Percentiles rank a stretch among this genome's conserved stretches.
Evolutionary conservation across 2,113 vertebrate species (phyloP).

Genomic region (Ptychochromis oligacanthus): DNA sequence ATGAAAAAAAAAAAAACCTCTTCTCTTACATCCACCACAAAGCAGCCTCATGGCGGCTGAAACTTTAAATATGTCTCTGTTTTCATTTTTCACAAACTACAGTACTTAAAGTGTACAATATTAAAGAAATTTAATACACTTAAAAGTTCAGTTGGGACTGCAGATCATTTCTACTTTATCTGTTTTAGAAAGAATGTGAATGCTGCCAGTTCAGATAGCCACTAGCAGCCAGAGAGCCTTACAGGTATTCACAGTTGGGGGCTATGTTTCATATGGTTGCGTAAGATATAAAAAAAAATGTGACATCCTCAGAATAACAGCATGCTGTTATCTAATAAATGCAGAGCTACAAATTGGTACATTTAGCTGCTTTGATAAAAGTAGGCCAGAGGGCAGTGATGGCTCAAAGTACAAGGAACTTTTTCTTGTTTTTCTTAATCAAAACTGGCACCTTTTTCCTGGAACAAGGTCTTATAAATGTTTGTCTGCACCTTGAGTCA

Average conservation of each 20-base stretch:
- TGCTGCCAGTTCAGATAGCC: slow-evolving; percentile 29
- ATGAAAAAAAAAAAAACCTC: not conserved
- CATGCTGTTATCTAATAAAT: slow-evolving; percentile 63
- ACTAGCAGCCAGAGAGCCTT: slow-evolving; percentile 42
- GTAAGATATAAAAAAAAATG: slow-evolving; percentile 62
- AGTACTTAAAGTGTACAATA: slow-evolving; percentile 23
- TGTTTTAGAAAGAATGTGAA: not conserved
- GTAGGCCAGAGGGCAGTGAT: slow-evolving; percentile 42
- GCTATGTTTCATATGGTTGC: slow-evolving; percentile 60
- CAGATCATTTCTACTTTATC: slow-evolving; percentile 25
- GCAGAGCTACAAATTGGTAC: slow-evolving; percentile 62
- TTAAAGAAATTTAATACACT: slow-evolving; percentile 35
- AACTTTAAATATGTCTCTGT: slow-evolving; percentile 37
- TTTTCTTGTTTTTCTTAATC: slow-evolving; percentile 45
- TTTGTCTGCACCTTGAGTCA: slow-evolving; percentile 29
- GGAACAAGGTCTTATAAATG: slow-evolving; percentile 6
- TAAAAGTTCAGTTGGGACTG: not conserved
- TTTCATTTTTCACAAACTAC: slow-evolving; percentile 44
- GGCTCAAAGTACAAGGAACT: slow-evolving; percentile 26
- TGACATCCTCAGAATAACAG: slow-evolving; percentile 52
- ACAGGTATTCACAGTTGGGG: slow-evolving; percentile 40
- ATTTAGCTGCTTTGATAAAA: slow-evolving; percentile 62
- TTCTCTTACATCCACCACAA: slow-evolving; percentile 19
- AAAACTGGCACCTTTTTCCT: slow-evolving; percentile 31
- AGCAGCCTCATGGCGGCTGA: not conserved